Evolutionary conservation across 1,140 invertebrate genomes (phyloP).

Genomic region (Yoshiicerus persimilis): DNA sequence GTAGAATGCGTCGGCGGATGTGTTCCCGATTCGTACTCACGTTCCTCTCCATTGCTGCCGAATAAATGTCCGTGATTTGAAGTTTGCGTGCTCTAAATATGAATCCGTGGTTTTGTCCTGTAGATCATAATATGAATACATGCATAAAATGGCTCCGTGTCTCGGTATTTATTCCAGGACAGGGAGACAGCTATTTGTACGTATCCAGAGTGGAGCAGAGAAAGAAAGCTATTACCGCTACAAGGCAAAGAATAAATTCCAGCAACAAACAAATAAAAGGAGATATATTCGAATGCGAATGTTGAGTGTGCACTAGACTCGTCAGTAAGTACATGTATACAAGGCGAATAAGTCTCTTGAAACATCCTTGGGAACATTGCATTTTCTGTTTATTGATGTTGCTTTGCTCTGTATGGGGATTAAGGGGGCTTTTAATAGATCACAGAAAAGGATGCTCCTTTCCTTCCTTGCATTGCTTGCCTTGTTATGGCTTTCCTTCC

Average conservation of each 20-base stretch:
- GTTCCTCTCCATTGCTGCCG: conserved; percentile 28
- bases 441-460: background rate
- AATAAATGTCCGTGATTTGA: conserved; percentile 35
- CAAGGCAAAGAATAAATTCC: conserved; percentile 20
- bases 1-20: background rate
- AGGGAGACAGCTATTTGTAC: background rate
- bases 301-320: background rate
- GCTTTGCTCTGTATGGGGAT: conserved; percentile 7
- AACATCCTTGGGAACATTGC: conserved; percentile 15
- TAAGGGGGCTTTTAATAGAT: conserved; percentile 22
- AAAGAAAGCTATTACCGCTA: conserved; percentile 11
- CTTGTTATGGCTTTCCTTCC: background rate
- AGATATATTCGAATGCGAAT: background rate
- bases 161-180: background rate
- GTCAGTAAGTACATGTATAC: conserved; percentile 20
- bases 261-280: conserved; percentile 17
- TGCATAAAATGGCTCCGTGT: conserved; percentile 27
- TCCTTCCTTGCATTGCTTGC: background rate
- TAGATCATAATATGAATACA: conserved; percentile 25
- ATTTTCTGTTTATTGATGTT: conserved; percentile 23
- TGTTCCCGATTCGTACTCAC: conserved; percentile 25
- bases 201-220: background rate
- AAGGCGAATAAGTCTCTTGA: background rate
- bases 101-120: conserved; percentile 26
- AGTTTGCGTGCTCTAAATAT: conserved; percentile 37